Conservation (phyloP, 2,113 vertebrate genomes). For the Opisthocomus hoazin region DNA sequence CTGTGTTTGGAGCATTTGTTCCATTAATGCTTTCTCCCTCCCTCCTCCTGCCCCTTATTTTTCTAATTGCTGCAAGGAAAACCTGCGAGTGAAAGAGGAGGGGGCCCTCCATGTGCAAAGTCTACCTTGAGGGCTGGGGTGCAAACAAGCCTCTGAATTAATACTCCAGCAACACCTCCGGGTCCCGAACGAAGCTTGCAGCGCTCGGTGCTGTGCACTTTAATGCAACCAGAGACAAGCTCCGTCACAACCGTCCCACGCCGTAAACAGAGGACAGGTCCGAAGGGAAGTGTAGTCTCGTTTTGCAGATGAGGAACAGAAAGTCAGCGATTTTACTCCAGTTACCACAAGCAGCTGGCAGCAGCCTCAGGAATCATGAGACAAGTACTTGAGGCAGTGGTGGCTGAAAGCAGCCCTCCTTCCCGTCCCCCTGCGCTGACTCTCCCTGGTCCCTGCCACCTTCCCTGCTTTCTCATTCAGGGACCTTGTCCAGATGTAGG, state of each 20-base stretch:
- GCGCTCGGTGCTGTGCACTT: not conserved
- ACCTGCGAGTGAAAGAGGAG: not conserved
- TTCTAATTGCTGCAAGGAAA: not conserved
- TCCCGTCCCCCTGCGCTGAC: not conserved
- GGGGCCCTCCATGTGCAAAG: not conserved
- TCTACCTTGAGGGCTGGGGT: not conserved
- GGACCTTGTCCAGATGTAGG: not conserved
- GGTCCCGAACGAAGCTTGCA: rapidly evolving
- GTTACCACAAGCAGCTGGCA: not conserved
- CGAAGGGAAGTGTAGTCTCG: not conserved
- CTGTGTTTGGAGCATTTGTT: constrained; percentile 6
- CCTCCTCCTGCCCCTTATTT: not conserved
- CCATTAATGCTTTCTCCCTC: not conserved
- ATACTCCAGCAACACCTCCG: rapidly evolving
- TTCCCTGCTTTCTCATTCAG: not conserved
- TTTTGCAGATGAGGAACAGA: not conserved
- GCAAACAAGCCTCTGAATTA: not conserved
- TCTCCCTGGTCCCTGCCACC: not conserved
- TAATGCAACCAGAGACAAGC: rapidly evolving
- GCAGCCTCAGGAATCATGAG: not conserved
- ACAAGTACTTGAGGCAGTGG: not conserved
- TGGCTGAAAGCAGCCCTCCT: not conserved
- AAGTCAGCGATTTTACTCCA: not conserved
- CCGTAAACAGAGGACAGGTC: not conserved
- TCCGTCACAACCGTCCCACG: rapidly evolving